These are phyloP conservation scores for Smittia aterrima DNA, from an alignment of 2,888 invertebrate genomes.

Conservation along the genomic window DNA sequence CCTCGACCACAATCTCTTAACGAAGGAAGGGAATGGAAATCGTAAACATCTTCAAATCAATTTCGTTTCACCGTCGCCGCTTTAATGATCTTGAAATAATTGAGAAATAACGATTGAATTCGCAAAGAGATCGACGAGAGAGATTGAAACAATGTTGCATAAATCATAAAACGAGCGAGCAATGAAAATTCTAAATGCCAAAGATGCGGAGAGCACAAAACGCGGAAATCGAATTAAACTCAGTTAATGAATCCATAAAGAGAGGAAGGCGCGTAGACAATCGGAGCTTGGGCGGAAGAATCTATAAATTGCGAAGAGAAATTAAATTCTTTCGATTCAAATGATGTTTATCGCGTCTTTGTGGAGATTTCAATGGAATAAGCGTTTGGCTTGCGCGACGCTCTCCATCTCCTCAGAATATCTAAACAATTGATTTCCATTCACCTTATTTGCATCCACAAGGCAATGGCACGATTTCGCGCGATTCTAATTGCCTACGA, in stretches of 20 bases:
- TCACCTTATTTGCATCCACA: not conserved
- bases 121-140: not conserved
- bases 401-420: not conserved
- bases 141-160: not conserved
- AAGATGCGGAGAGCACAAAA: not conserved
- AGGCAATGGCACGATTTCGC: not conserved
- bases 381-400: not conserved
- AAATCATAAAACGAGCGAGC: not conserved
- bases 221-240: not conserved
- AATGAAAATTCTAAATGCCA: constrained; percentile 8
- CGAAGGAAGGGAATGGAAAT: not conserved
- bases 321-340: not conserved
- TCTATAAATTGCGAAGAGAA: constrained; percentile 8
- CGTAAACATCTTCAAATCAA: constrained; percentile 25
- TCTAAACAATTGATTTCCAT: not conserved
- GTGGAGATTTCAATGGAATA: not conserved
- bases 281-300: not conserved
- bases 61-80: not conserved
- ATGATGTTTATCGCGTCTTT: constrained; percentile 6
- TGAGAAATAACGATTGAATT: constrained; percentile 19
- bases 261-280: not conserved
- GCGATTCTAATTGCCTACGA: not conserved
- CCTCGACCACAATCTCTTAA: not conserved
- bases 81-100: not conserved
- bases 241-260: constrained; percentile 5